phyloP scores from a whole-genome alignment of 2,888 invertebrate genomes.

The Listrodromus nycthemerus region DNA sequence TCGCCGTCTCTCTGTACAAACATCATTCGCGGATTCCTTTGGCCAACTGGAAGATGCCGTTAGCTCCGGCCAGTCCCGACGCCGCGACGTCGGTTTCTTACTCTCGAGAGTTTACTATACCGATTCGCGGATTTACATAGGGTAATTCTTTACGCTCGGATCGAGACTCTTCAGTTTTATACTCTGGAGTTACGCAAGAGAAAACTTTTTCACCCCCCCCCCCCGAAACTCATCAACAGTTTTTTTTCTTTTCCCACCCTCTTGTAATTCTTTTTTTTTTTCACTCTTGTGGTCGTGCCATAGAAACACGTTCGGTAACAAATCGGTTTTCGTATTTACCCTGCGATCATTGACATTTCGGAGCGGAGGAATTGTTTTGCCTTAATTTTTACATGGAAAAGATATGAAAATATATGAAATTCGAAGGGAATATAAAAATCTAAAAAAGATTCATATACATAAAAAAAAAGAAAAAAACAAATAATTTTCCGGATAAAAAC shows the following conservation, averaged over 20 bases:
- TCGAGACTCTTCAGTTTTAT: conserved; percentile 54
- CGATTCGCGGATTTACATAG: conserved; percentile 79
- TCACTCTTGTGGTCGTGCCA: conserved; percentile 30
- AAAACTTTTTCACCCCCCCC: conserved; percentile 71
- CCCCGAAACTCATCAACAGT: conserved; percentile 26
- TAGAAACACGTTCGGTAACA: too few relatives aligned
- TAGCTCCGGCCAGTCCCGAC: conserved; percentile 57
- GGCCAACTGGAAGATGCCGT: conserved; percentile 69
- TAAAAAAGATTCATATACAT: too few relatives aligned
- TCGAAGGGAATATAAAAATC: too few relatives aligned
- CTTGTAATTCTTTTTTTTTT: neutral
- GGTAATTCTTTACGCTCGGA: conserved; percentile 73
- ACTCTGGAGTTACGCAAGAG: conserved; percentile 63
- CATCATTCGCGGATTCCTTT: conserved; percentile 76
- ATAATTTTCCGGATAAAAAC: too few relatives aligned
- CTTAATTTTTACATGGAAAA: too few relatives aligned
- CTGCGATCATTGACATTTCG: too few relatives aligned
- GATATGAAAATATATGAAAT: too few relatives aligned
- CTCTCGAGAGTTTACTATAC: conserved; percentile 74
- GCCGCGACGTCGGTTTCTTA: conserved; percentile 56
- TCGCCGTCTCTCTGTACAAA: conserved; percentile 71
- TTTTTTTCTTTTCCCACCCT: conserved; percentile 31
- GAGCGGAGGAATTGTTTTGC: too few relatives aligned
- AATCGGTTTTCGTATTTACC: too few relatives aligned
- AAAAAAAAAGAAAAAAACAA: too few relatives aligned